Evolutionary conservation across 2,888 invertebrate species (phyloP).

Genomic region (Andrena bicolor): DNA sequence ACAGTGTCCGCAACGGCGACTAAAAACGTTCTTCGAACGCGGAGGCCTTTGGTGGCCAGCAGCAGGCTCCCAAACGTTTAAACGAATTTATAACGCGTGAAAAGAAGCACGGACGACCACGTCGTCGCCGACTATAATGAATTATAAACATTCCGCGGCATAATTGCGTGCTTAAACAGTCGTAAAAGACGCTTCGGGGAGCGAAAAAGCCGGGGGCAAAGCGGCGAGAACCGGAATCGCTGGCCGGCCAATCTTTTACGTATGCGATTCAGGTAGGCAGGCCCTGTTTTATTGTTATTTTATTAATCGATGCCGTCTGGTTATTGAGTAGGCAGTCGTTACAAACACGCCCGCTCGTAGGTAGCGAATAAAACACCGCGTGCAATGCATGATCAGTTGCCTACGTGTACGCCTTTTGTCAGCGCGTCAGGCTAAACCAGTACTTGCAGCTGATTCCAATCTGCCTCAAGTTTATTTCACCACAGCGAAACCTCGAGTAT

Average conservation of each 20-base stretch:
- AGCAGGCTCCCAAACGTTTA: not conserved
- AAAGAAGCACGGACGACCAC: slow-evolving; percentile 14
- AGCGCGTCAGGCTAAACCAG: slow-evolving; percentile 43
- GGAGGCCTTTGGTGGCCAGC: no score
- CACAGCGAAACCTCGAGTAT: slow-evolving; percentile 14
- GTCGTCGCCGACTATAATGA: slow-evolving; percentile 1
- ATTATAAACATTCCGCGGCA: slow-evolving; percentile 26
- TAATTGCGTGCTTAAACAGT: slow-evolving; percentile 23
- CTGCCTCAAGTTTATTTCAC: slow-evolving; percentile 26
- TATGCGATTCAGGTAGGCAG: slow-evolving; percentile 53
- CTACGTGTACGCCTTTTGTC: slow-evolving; percentile 67
- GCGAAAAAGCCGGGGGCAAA: slow-evolving; percentile 20
- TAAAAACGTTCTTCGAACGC: no score
- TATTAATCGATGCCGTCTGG: slow-evolving; percentile 76
- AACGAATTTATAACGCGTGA: slow-evolving; percentile 12
- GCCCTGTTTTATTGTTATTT: slow-evolving; percentile 76
- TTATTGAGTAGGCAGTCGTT: slow-evolving; percentile 72
- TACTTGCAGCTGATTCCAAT: slow-evolving; percentile 18
- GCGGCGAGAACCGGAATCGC: slow-evolving; percentile 43
- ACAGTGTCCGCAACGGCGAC: no score
- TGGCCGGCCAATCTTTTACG: slow-evolving; percentile 45
- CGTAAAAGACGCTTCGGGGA: slow-evolving; percentile 35
- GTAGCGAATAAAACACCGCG: slow-evolving; percentile 55
- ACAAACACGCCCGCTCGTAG: slow-evolving; percentile 53
- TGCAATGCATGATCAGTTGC: slow-evolving; percentile 58